Evolutionary conservation across 2,888 invertebrate species (phyloP).

Genomic region (Chelonus formosanus): DNA sequence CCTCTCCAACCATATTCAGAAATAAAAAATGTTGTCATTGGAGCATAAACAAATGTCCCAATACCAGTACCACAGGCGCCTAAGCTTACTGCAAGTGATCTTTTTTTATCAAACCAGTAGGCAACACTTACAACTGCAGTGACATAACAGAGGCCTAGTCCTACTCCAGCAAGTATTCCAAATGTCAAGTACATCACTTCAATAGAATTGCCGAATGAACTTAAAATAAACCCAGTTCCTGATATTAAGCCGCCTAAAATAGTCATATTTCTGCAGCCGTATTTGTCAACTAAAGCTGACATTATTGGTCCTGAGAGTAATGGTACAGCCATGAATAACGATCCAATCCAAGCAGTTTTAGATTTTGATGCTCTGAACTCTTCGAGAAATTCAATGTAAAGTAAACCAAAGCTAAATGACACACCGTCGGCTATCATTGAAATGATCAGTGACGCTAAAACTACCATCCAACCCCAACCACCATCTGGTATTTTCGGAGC

Average conservation of each 20-base stretch:
- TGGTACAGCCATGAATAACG: constrained; percentile 89
- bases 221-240: constrained; percentile 79
- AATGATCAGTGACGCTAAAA: constrained; percentile 83
- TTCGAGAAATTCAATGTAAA: constrained; percentile 83
- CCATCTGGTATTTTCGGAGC: constrained; percentile 76
- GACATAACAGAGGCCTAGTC: constrained; percentile 85
- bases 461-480: constrained; percentile 91
- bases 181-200: constrained; percentile 86
- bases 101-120: constrained; percentile 90
- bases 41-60: constrained; percentile 88
- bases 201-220: constrained; percentile 76
- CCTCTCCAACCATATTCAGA: constrained; percentile 87
- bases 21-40: constrained; percentile 82
- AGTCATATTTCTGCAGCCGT: constrained; percentile 83
- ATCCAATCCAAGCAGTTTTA: constrained; percentile 90
- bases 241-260: constrained; percentile 79
- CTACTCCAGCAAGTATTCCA: constrained; percentile 84
- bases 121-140: constrained; percentile 92
- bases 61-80: constrained; percentile 90
- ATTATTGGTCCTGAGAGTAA: constrained; percentile 84
- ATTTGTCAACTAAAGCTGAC: constrained; percentile 85
- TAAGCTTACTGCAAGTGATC: constrained; percentile 85
- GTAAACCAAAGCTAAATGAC: constrained; percentile 90
- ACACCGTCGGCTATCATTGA: constrained; percentile 93
- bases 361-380: constrained; percentile 85